Evolutionary conservation across 2,797 vertebrate species (phyloP), one percentile per base, ranked within the genome.

Genomic region (Nannoperca australis): DNA sequence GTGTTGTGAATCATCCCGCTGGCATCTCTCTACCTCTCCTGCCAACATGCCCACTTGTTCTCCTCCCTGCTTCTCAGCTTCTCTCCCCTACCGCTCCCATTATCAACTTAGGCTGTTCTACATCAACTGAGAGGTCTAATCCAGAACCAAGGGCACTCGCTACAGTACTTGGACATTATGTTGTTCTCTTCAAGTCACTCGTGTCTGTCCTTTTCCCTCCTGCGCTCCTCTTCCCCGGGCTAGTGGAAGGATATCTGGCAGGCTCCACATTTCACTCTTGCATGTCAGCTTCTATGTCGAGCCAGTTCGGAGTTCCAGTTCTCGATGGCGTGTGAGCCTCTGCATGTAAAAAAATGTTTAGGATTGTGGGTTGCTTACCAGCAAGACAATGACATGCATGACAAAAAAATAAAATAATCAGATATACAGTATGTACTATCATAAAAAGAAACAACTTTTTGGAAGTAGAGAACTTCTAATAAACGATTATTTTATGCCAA

Each of bases 1-100:
- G 89, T 17, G 5, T 30, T 68, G 67, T 95, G 93, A 95, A 86
- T 94, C 92, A 95, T 74, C 61, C 64, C n/a, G 3, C 49, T 87
- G 92, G 94, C 82, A 94, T 94, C 78, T 85, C 56, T 20, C 66
- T 66, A 59, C 79, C 54, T 36, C 75, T 73, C 34, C 67, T 79
- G 81, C 82, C 76, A 87, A 54, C 45, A 42, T 49, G 56, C 81
- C 79, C 74, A 61, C 76, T 63, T 60, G 64, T 66, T 81, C 59
- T 65, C 76, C 80, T 74, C 77, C 71, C 70, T 64, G 55, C 81
- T 49, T 61, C 84, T 60, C 70, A 38, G 24, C 65, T 60, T 44
- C 71, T 73, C 67, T 60, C 67, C 22, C 22, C 60, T 66, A 60
- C 78, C 71, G 4, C 78, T 78, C 47, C 56, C 73, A 74, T 83